These are phyloP conservation scores for Aquatica leii DNA, from an alignment of 2,888 invertebrate species.

Conservation along the genomic window DNA sequence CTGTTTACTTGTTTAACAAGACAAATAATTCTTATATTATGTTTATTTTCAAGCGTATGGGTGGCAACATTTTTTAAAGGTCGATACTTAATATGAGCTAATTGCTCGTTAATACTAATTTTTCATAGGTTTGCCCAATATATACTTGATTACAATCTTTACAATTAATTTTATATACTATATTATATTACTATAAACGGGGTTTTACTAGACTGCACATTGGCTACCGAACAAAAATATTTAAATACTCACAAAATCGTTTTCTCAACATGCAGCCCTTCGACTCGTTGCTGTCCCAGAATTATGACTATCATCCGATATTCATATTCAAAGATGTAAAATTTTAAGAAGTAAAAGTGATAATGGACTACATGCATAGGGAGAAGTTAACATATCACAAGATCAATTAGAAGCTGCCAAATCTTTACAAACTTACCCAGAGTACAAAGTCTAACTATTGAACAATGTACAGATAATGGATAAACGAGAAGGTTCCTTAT, in stretches of 20 bases:
- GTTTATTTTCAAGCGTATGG: too few relatives aligned
- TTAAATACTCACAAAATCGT: slow-evolving; percentile 95
- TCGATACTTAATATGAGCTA: too few relatives aligned
- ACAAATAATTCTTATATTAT: too few relatives aligned
- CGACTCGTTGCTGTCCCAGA: slow-evolving; percentile 85
- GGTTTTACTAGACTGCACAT: slow-evolving; percentile 91
- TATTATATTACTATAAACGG: too few relatives aligned
- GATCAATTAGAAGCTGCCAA: slow-evolving; percentile 92
- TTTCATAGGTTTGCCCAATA: too few relatives aligned
- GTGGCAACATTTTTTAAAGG: too few relatives aligned
- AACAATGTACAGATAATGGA: slow-evolving; percentile 58
- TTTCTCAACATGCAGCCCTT: slow-evolving; percentile 91
- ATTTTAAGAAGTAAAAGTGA: slow-evolving; percentile 87
- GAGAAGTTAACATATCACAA: slow-evolving; percentile 92
- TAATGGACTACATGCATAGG: slow-evolving; percentile 95
- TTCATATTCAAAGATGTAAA: slow-evolving; percentile 92
- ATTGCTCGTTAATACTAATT: too few relatives aligned
- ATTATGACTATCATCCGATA: slow-evolving; percentile 91
- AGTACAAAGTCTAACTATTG: slow-evolving; percentile 61
- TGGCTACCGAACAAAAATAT: slow-evolving; percentile 92
- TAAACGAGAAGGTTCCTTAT: slow-evolving; percentile 75
- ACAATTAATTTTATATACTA: too few relatives aligned
- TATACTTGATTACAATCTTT: too few relatives aligned
- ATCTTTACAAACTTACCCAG: slow-evolving; percentile 72
- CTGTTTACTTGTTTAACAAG: too few relatives aligned